These are phyloP conservation scores for Lampris incognitus DNA, from an alignment of 2,113 vertebrate genomes.

Conservation along the genomic window DNA sequence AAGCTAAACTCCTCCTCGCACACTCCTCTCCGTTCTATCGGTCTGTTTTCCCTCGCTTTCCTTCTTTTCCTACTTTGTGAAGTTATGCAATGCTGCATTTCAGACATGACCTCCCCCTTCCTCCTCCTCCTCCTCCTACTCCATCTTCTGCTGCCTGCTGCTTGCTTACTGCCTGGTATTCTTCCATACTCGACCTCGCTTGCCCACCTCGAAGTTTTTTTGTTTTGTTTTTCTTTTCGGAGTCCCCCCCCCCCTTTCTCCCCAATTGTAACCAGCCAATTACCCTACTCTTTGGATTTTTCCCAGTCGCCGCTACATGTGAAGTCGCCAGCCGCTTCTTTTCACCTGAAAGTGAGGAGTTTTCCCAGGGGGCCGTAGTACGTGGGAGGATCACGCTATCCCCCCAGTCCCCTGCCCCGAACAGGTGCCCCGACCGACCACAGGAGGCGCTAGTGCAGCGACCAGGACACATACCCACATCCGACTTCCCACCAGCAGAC, in stretches of 20 bases:
- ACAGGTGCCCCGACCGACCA: too few species aligned
- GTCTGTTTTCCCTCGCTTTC: conserved; percentile 57
- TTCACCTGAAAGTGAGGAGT: background rate
- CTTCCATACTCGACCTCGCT: conserved; percentile 33
- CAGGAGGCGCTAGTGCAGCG: too few species aligned
- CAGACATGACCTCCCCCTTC: conserved; percentile 56
- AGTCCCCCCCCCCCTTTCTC: too few species aligned
- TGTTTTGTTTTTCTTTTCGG: background rate
- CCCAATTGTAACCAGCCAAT: too few species aligned
- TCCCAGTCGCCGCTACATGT: too few species aligned
- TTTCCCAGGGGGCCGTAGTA: too few species aligned
- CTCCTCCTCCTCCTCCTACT: conserved; percentile 24
- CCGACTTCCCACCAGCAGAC: too few species aligned
- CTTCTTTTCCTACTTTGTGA: conserved; percentile 49
- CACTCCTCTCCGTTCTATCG: conserved; percentile 34
- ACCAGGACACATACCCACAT: too few species aligned
- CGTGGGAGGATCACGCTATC: too few species aligned
- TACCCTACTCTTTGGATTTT: too few species aligned
- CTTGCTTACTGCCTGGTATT: background rate
- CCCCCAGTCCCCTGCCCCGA: too few species aligned
- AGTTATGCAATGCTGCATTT: conserved; percentile 80
- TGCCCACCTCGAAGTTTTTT: background rate
- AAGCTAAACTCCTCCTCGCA: conserved; percentile 60
- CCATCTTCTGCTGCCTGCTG: conserved; percentile 26
- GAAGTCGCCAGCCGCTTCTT: too few species aligned